Conservation (phyloP, 1,140 invertebrate genomes). For the Frieseomelitta varia region DNA sequence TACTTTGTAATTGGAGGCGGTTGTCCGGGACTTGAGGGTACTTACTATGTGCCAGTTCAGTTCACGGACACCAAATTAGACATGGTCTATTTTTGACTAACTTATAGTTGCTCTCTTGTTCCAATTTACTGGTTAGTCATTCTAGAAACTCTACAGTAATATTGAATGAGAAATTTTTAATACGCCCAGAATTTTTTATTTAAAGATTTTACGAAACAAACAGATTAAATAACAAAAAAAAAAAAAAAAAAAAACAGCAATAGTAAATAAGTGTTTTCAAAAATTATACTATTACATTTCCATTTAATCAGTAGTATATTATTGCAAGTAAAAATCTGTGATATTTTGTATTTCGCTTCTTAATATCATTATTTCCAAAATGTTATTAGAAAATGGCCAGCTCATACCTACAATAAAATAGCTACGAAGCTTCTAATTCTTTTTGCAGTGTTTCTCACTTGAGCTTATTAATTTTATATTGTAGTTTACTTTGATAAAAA, state of each 20-base stretch:
- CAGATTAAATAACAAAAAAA: background rate
- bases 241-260: too few relatives aligned
- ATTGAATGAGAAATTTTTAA: constrained; percentile 1
- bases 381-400: background rate
- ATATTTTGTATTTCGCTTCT: background rate
- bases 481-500: background rate
- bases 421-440: background rate
- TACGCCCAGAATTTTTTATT: background rate
- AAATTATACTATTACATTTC: background rate
- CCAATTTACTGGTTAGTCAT: constrained; percentile 75
- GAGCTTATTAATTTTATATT: background rate
- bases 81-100: constrained; percentile 78
- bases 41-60: constrained; percentile 73
- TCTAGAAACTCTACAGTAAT: constrained; percentile 11
- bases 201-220: background rate
- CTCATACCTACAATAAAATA: background rate
- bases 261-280: background rate
- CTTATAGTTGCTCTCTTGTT: constrained; percentile 72
- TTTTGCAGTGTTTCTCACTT: background rate
- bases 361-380: background rate
- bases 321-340: background rate
- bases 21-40: constrained; percentile 61
- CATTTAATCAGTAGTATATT: background rate
- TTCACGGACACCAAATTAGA: constrained; percentile 82
- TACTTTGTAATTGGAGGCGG: constrained; percentile 56